Evolutionary conservation across 2,113 vertebrate species (phyloP), one percentile per base, ranked within the genome.

Genomic region (Xyliphius kryptos): DNA sequence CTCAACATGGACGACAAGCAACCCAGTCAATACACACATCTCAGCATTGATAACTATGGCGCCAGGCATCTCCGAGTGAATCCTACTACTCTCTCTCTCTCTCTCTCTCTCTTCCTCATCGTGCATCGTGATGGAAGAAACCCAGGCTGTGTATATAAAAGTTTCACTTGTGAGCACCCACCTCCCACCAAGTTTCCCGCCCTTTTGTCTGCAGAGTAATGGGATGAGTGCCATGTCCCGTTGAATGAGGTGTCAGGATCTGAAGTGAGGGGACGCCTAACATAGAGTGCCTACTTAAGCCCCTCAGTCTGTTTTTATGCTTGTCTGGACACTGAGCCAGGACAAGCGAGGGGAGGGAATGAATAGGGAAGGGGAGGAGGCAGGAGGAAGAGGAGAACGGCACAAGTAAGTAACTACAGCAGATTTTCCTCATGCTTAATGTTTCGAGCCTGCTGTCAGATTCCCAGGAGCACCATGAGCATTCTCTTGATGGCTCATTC

Each of bases 111-210:
- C n/a, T n/a, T 58, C 46, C 19, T 26, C 54, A 65, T 65, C 56
- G 44, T 58, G 36, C 37, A 11, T 36, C 37, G 15, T 52, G 55
- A 59, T 66, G 47, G 64, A 66, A 66, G 63, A 66, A 66, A 59
- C 48, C 55, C 64, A 50, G 52, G 48, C 64, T 66, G 48, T 51
- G 64, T 66, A 20, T 48, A 52, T 55, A 58, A 59, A 37, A 44
- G 47, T 59, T 58, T 50, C 52, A 58, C 37, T n/a, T 50, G 54
- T 51, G 36, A 43, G 16, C 16, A 26, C 40, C 66, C 17, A 40
- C 48, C 68, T 41, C 61, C 46, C 47, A 16, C 37, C 56, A 64
- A 46, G 61, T 70, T 64, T 70, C 61, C 68, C 68, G 19, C 61
- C 62, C 68, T 53, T 64, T 70, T 70, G 68, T 70, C 51, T 68